A percentile compares a stretch with the other conserved stretches of the same genome.
Evolutionary conservation across 2,888 invertebrate genomes (phyloP).

Genomic region (Lysandra coridon): DNA sequence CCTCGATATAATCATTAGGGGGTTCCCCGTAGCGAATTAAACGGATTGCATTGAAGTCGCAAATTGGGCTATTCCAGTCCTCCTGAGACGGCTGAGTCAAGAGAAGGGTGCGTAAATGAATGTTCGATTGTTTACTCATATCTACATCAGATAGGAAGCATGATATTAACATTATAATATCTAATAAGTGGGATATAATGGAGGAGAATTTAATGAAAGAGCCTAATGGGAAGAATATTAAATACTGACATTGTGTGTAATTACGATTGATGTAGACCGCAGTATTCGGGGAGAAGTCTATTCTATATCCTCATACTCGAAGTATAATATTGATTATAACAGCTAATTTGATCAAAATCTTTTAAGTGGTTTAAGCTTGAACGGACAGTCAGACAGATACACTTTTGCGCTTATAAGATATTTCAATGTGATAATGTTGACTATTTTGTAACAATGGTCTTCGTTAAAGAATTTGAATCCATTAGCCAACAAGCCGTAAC

Average conservation of each 20-base stretch:
- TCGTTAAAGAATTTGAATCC: background rate
- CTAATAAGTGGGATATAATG: constrained; percentile 31
- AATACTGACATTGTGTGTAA: background rate
- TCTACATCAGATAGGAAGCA: constrained; percentile 44
- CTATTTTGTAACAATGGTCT: background rate
- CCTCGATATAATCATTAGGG: constrained; percentile 73
- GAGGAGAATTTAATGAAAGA: background rate
- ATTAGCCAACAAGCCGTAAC: background rate
- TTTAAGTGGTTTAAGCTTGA: too few relatives aligned
- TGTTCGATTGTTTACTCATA: constrained; percentile 59
- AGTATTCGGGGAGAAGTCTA: background rate
- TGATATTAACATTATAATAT: constrained; percentile 2
- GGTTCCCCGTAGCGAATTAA: constrained; percentile 76
- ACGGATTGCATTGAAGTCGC: constrained; percentile 77
- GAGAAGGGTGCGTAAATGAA: constrained; percentile 49
- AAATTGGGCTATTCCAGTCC: constrained; percentile 76
- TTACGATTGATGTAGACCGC: background rate
- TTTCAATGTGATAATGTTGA: too few relatives aligned
- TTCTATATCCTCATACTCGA: too few relatives aligned
- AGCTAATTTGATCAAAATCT: too few relatives aligned
- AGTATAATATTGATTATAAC: too few relatives aligned
- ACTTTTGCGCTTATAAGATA: too few relatives aligned
- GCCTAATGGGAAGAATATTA: background rate
- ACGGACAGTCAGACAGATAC: too few relatives aligned
- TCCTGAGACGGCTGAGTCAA: constrained; percentile 60